phyloP scores from a whole-genome alignment of 2,797 vertebrate species.

The Zalophus californianus region DNA sequence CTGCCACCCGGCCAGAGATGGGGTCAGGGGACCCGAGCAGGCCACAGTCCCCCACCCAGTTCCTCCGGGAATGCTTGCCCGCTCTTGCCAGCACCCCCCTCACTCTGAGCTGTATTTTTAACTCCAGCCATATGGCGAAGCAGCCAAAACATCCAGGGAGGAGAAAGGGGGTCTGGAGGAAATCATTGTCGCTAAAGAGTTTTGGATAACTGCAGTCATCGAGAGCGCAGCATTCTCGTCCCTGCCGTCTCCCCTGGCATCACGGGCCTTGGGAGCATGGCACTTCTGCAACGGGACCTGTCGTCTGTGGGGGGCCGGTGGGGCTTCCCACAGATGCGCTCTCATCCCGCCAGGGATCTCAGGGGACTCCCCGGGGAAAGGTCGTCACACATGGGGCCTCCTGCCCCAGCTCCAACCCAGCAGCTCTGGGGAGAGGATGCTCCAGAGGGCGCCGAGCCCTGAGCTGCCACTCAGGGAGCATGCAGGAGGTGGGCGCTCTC shows the following conservation, averaged over 20 bases:
- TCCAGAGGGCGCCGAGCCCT: neutral
- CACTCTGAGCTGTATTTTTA: constrained; percentile 67
- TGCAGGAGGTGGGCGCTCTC: neutral
- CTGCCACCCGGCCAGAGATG: neutral
- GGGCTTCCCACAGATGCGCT: neutral
- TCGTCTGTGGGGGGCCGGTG: fast-evolving
- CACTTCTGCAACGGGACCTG: neutral
- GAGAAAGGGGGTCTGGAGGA: neutral
- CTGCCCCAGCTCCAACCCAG: no score
- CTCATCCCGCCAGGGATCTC: neutral
- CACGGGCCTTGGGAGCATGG: fast-evolving
- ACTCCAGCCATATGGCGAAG: constrained; percentile 62
- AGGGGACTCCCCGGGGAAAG: no score
- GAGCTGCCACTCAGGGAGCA: neutral
- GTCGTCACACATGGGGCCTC: no score
- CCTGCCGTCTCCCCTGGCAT: neutral
- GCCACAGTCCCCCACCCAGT: neutral
- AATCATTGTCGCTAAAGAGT: neutral
- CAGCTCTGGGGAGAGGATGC: neutral
- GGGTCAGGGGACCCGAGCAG: neutral
- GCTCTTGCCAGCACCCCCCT: neutral
- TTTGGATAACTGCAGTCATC: neutral
- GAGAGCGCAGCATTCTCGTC: neutral
- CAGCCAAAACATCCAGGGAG: constrained; percentile 58
- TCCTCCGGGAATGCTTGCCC: neutral